Percentiles rank a stretch among this genome's conserved stretches.
Evolutionary conservation across 2,888 invertebrate species (phyloP).

Genomic region (Seira ritae): DNA sequence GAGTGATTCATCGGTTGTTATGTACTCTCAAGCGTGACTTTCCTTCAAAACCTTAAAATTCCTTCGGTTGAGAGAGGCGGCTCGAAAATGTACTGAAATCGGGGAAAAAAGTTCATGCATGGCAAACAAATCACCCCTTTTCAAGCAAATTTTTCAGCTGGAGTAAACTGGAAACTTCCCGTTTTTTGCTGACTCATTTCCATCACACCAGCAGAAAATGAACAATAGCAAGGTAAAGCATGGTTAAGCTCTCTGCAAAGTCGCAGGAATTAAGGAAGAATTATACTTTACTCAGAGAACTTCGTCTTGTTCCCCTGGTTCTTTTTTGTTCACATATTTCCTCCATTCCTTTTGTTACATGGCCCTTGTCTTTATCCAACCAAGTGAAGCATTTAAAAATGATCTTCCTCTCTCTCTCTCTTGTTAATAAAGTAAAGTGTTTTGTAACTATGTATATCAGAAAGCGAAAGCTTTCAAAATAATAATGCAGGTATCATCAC

Average conservation of each 20-base stretch:
- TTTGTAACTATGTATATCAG: background rate
- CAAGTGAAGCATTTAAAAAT: slow-evolving; percentile 23
- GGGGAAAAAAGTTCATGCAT: too few relatives aligned
- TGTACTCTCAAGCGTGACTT: background rate
- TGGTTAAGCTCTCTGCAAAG: background rate
- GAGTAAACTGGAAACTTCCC: background rate
- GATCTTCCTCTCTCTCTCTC: background rate
- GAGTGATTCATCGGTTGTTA: slow-evolving; percentile 9
- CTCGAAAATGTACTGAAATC: too few relatives aligned
- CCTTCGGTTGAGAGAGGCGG: too few relatives aligned
- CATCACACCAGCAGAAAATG: background rate
- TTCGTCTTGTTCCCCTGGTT: background rate
- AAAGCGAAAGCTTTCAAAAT: slow-evolving; percentile 12
- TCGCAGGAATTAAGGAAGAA: background rate
- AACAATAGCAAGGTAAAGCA: slow-evolving; percentile 5
- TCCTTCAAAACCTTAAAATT: too few relatives aligned
- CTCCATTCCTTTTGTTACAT: slow-evolving; percentile 4
- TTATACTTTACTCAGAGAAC: background rate
- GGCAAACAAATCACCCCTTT: background rate
- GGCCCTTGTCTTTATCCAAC: slow-evolving; percentile 25
- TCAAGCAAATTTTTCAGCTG: slow-evolving; percentile 12
- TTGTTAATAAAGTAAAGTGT: slow-evolving; percentile 16
- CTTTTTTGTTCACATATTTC: background rate
- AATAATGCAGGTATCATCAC: background rate
- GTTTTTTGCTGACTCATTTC: slow-evolving; percentile 12